Evolutionary conservation across 2,797 vertebrate species (phyloP), one percentile per base, ranked within the genome.

Genomic region (Chaunax sp.): DNA sequence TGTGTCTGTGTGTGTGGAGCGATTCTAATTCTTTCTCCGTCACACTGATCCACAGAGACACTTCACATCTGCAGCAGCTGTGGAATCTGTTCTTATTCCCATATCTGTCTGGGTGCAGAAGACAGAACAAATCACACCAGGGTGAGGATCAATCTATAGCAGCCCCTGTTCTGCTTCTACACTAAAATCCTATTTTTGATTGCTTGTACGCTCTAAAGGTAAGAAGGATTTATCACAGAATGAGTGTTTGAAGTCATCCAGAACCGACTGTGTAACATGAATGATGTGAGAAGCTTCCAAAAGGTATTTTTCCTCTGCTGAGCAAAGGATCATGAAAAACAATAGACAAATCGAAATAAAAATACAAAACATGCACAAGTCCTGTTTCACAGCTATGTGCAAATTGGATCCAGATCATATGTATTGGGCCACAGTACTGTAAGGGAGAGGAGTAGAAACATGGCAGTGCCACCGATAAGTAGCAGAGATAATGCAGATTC

Each of bases 21-120:
- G 38, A 14, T 6, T 44, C 38, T 19, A 6, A 51, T 20, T 58
- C 4, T 1, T 35, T 45, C 4, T 6, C 2, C 37, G 45, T 61
- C 38, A 45, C 23, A 1, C 37, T 44, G 54, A 73, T 56, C 43
- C 44, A 49, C 41, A 28, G 14, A 38, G 49, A 55, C 22, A 19
- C 1, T 19, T 19, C 40, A 41, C 59, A 53, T 53, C 52, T 67
- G 69, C 43, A 53, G 62, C 62, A 49, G 64, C 64, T 58, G 60
- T 19, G 14, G 50, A 40, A 56, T 35, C 16, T 35, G 0, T 46
- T 53, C 62, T 20, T 54, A 13, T 30, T 78, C 33, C 22, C 35
- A 26, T n/a, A 38, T 45, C 43, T 23, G 22, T 5, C 15, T 20
- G 7, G 28, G 30, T 66, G 35, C 51, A 22, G 64, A 46, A 18